Conservation (phyloP, 2,888 invertebrate species). For the Neoascia interrupta region DNA sequence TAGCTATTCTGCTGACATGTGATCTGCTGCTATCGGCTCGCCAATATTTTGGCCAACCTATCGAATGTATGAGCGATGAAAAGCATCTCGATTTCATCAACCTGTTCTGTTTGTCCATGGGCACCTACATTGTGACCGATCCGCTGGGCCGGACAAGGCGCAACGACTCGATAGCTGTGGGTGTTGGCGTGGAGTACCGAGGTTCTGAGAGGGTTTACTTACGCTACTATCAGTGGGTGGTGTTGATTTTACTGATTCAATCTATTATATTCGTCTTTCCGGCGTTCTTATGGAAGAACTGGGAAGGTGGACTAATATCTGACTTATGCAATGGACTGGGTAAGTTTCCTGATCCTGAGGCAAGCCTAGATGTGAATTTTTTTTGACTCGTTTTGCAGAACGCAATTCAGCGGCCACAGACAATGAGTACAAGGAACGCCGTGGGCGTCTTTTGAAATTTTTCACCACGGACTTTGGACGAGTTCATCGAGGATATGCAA, state of each 20-base stretch:
- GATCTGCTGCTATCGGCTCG: conserved; percentile 88
- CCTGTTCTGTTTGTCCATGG: conserved; percentile 89
- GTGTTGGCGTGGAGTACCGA: conserved; percentile 73
- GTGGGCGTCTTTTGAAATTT: conserved; percentile 73
- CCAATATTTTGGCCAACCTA: conserved; percentile 92
- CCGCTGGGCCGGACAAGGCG: conserved; percentile 78
- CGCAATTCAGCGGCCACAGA: conserved; percentile 72
- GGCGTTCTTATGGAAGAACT: conserved; percentile 77
- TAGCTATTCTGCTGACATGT: conserved; percentile 86
- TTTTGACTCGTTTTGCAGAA: conserved; percentile 45
- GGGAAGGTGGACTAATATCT: conserved; percentile 80
- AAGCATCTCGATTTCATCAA: conserved; percentile 84
- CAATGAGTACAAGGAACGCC: conserved; percentile 71
- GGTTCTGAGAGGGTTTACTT: conserved; percentile 74
- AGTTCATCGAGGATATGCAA: conserved; percentile 81
- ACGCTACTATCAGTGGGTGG: conserved; percentile 79
- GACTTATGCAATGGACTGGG: conserved; percentile 76
- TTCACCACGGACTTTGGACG: conserved; percentile 75
- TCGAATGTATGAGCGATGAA: conserved; percentile 84
- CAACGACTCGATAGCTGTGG: conserved; percentile 72
- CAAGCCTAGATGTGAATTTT: not conserved
- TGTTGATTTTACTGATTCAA: conserved; percentile 75
- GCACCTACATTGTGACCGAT: conserved; percentile 82
- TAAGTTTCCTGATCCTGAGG: conserved; percentile 19
- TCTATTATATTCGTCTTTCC: conserved; percentile 77